Conservation (phyloP, 2,888 invertebrate species). For the Coronaproctus castanopsis region DNA sequence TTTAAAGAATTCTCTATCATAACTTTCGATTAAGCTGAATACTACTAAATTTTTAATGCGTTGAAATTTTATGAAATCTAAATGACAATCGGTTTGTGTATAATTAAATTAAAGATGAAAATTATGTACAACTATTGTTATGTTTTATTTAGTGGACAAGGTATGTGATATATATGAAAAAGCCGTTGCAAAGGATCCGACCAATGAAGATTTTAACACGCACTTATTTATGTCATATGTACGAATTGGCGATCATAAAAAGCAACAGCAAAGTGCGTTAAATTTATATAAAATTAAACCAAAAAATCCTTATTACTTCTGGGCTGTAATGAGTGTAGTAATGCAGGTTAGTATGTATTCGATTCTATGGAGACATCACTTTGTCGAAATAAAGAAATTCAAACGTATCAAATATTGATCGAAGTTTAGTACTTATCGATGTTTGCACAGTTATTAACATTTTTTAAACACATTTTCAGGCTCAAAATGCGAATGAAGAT, state of each 20-base stretch:
- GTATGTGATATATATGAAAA: constrained; percentile 77
- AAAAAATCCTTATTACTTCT: constrained; percentile 92
- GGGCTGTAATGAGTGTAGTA: constrained; percentile 93
- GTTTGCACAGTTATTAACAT: no score
- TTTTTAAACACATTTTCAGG: constrained; percentile 17
- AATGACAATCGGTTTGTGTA: no score
- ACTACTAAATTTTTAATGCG: no score
- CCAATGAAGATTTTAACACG: constrained; percentile 76
- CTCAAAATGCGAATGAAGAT: constrained; percentile 23
- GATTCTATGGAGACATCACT: no score
- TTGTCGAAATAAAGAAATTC: no score
- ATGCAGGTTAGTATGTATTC: constrained; percentile 65
- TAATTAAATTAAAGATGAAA: no score
- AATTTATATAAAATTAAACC: constrained; percentile 73
- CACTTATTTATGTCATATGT: constrained; percentile 94
- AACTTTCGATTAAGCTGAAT: no score
- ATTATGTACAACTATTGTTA: no score
- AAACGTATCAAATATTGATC: no score
- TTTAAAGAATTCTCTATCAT: no score
- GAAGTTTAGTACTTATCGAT: no score
- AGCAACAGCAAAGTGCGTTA: constrained; percentile 78
- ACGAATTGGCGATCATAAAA: constrained; percentile 65
- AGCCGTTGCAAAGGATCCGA: constrained; percentile 64
- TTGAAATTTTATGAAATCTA: no score
- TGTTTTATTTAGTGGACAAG: constrained; percentile 47